Evolutionary conservation across 1,140 invertebrate genomes (phyloP), one percentile per base, ranked within the genome.

Genomic region (Pogonognathellus flavescens): DNA sequence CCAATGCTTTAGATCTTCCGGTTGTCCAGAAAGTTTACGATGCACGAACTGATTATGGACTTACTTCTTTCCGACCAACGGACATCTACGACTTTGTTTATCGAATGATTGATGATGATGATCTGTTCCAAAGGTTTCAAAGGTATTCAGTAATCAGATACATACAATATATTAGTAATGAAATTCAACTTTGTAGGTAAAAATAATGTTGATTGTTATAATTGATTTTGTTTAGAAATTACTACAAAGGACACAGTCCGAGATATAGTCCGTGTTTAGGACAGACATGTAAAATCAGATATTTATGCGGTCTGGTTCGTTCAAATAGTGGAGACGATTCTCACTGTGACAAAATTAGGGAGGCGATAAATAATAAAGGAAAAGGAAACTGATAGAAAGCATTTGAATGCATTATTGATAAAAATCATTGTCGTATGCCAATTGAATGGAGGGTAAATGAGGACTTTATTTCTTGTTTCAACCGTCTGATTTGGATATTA

Each of bases 11-110:
- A 11, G 22, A 22, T 11, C 3, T 31, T 8, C 94, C 94, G 0
- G 89, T 91, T 25, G 95, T 95, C 94, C 93, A 92, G 76, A 91
- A 93, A 89, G 91, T 94, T 9, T 96, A 95, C 89, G 92, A 93
- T 9, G 94, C 95, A 85, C 93, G 92, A 88, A 92, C 93, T 59
- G 92, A 92, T 62, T 95, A 93, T 89, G 91, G 91, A 16, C 87
- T 95, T 20, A 13, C 89, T 2, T 89, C 91, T 84, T 88, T 92
- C 13, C 87, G 90, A 25, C 89, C 90, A 50, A 22, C 86, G 52
- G 91, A 90, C 80, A 80, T 92, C 55, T 88, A 91, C 60, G 62
- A 90, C 14, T 90, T 92, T 85, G 86, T 91, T 0, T 25, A 87
- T 16, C 72, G 87, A 83, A 89, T 92, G 89, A 60, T 88, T 14